Evolutionary conservation across 2,113 vertebrate species (phyloP).

Genomic region (Reinhardtius hippoglossoides): DNA sequence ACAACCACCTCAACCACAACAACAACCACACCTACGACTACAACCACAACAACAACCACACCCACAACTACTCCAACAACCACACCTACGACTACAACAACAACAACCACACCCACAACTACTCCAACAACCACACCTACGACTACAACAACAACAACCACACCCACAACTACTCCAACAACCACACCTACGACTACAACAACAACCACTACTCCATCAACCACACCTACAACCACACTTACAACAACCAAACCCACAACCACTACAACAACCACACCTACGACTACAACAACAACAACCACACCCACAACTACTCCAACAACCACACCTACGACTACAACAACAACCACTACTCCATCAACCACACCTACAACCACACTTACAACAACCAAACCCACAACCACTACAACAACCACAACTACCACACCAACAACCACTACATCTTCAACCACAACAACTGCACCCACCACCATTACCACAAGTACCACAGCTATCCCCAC

Average conservation of each 20-base stretch:
- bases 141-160: background rate
- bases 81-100: background rate
- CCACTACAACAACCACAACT: constrained; percentile 14
- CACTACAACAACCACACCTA: background rate
- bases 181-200: background rate
- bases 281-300: background rate
- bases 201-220: background rate
- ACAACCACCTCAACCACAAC: constrained; percentile 9
- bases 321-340: background rate
- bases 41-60: background rate
- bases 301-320: background rate
- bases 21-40: background rate
- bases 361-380: background rate
- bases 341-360: background rate
- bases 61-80: background rate
- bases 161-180: background rate
- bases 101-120: background rate
- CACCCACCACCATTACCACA: background rate
- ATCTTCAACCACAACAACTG: constrained; percentile 13
- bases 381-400: background rate
- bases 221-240: background rate
- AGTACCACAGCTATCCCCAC: background rate
- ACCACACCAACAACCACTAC: background rate
- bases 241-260: background rate
- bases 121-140: background rate